Percentiles rank a stretch among this genome's conserved stretches.
These are phyloP conservation scores for Nothura maculosa DNA, from an alignment of 2,797 vertebrate genomes.

Conservation along the genomic window DNA sequence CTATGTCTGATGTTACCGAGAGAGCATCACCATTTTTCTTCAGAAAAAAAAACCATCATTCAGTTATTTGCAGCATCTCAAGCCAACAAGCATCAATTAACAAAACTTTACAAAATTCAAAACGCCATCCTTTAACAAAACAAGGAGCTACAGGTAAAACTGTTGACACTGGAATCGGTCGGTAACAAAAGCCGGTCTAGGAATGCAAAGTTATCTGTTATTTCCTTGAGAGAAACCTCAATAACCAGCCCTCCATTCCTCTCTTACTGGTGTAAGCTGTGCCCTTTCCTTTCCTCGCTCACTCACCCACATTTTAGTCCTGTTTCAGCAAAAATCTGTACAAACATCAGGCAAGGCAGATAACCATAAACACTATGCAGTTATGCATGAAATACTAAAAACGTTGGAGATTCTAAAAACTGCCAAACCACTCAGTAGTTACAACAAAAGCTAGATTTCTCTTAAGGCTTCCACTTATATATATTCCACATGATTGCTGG, in stretches of 20 bases:
- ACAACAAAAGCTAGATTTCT: neutral
- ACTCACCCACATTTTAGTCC: neutral
- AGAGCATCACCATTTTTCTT: neutral
- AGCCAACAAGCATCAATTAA: neutral
- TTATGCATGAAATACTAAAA: neutral
- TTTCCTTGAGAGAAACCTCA: neutral
- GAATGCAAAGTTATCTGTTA: neutral
- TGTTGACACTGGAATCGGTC: accelerated
- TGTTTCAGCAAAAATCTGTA: neutral
- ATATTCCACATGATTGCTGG: no score
- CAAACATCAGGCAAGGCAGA: neutral
- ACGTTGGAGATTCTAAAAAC: neutral
- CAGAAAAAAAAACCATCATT: neutral
- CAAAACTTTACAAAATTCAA: no score
- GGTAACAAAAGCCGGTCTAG: neutral
- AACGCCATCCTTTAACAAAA: neutral
- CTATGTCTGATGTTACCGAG: neutral
- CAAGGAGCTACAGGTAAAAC: accelerated
- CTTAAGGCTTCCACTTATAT: neutral
- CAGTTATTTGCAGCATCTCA: neutral
- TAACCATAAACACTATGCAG: neutral
- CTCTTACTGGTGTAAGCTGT: neutral
- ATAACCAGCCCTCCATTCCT: neutral
- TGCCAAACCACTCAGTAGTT: accelerated
- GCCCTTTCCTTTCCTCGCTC: neutral